phyloP scores from a whole-genome alignment of 1,140 invertebrate genomes.

The Sycophaga agraensis region DNA sequence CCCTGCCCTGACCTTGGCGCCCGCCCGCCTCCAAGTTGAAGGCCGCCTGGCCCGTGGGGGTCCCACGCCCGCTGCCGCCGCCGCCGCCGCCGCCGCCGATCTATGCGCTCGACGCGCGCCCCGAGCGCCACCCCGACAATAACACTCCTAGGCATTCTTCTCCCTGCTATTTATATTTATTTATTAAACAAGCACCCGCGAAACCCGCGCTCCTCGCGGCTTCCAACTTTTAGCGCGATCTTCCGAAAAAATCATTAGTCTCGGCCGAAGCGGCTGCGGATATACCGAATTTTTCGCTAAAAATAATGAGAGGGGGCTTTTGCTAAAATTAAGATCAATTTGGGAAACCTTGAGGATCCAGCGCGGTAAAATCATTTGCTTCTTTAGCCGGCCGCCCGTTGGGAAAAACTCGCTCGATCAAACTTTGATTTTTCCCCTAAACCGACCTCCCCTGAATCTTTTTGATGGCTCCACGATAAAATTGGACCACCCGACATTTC shows the following conservation, averaged over 20 bases:
- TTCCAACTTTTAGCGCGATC: neutral
- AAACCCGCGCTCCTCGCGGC: neutral
- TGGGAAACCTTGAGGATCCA: neutral
- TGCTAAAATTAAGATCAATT: neutral
- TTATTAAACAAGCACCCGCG: no score
- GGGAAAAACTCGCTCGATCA: no score
- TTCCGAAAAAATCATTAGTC: no score
- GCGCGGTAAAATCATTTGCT: no score
- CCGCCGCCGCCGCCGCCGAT: neutral
- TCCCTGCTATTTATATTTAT: no score
- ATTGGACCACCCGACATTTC: neutral
- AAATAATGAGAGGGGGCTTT: slow-evolving; percentile 2
- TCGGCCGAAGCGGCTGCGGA: no score
- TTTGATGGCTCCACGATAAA: neutral
- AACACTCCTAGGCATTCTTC: no score
- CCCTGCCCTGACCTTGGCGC: neutral
- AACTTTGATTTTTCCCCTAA: no score
- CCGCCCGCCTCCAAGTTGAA: neutral
- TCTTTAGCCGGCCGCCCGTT: no score
- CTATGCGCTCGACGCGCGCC: neutral
- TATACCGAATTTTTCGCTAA: slow-evolving; percentile 1
- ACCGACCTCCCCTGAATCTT: no score
- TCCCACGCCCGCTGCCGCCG: neutral
- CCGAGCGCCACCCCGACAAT: no score
- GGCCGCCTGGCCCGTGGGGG: no score